Percentiles rank a stretch among this genome's conserved stretches.
Evolutionary conservation across 2,113 vertebrate species (phyloP).

Genomic region (Ceyx melanurus): DNA sequence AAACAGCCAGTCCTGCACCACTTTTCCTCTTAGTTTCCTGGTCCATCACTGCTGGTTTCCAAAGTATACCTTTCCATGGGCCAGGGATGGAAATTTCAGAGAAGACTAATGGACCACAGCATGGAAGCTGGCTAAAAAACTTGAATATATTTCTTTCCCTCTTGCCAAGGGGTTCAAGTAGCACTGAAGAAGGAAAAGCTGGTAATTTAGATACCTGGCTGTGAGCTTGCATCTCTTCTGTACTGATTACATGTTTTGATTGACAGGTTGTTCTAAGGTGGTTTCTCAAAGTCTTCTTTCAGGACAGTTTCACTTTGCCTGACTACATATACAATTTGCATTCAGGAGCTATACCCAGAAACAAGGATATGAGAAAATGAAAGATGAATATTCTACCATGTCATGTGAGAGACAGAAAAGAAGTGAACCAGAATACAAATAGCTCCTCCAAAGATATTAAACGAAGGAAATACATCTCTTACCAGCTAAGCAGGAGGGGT

Average conservation of each 20-base stretch:
- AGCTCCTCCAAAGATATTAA: neutral
- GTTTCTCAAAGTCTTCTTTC: neutral
- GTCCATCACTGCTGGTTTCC: neutral
- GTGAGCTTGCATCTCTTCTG: neutral
- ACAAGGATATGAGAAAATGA: neutral
- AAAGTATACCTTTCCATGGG: neutral
- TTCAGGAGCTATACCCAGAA: neutral
- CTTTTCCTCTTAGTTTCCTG: neutral
- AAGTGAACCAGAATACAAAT: neutral
- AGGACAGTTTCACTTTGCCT: neutral
- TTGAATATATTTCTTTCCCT: neutral
- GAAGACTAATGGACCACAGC: fast-evolving
- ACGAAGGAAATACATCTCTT: neutral
- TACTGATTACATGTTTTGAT: neutral
- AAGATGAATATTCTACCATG: neutral
- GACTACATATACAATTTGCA: neutral
- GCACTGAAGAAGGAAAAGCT: neutral
- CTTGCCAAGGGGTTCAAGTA: neutral
- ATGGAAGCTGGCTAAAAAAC: neutral
- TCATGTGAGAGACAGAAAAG: neutral
- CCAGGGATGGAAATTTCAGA: neutral
- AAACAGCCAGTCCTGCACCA: neutral
- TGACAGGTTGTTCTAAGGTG: neutral
- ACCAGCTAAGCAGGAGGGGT: neutral
- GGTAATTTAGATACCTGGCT: neutral